Percentiles rank a stretch among this genome's conserved stretches.
Evolutionary conservation across 1,140 invertebrate species (phyloP).

Genomic region (Schmidtea mediterranea): DNA sequence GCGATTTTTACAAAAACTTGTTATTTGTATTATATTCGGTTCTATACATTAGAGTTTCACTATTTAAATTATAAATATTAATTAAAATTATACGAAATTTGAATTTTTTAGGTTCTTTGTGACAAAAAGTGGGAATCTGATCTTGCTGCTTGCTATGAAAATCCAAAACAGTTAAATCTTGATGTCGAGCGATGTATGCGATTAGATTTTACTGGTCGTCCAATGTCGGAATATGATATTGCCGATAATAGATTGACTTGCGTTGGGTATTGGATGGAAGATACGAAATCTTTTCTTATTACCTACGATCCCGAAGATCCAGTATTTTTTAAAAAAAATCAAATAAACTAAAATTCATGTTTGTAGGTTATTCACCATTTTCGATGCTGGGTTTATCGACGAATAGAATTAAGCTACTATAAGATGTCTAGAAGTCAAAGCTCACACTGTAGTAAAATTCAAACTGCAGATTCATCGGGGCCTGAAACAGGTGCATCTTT

Average conservation of each 20-base stretch:
- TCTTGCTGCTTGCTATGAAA: conserved; percentile 36
- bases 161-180: conserved; percentile 66
- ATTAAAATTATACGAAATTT: too few relatives aligned
- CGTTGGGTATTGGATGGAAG: conserved; percentile 90
- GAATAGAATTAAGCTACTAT: conserved; percentile 63
- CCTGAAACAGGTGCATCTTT: conserved; percentile 66
- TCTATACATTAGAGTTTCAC: too few relatives aligned
- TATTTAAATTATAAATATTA: too few relatives aligned
- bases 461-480: conserved; percentile 60
- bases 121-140: neutral
- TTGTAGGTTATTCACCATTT: neutral
- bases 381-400: conserved; percentile 45
- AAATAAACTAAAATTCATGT: conserved; percentile 6
- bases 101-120: conserved; percentile 30
- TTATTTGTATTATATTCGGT: too few relatives aligned
- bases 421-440: conserved; percentile 65
- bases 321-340: conserved; percentile 23
- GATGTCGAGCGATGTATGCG: conserved; percentile 79
- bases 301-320: conserved; percentile 85
- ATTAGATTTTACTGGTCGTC: conserved; percentile 69
- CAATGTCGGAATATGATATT: conserved; percentile 45
- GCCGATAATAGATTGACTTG: conserved; percentile 87
- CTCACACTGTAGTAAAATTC: conserved; percentile 58
- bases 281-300: conserved; percentile 77
- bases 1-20: too few relatives aligned